Evolutionary conservation across 2,113 vertebrate genomes (phyloP).

Genomic region (Anhinga anhinga): DNA sequence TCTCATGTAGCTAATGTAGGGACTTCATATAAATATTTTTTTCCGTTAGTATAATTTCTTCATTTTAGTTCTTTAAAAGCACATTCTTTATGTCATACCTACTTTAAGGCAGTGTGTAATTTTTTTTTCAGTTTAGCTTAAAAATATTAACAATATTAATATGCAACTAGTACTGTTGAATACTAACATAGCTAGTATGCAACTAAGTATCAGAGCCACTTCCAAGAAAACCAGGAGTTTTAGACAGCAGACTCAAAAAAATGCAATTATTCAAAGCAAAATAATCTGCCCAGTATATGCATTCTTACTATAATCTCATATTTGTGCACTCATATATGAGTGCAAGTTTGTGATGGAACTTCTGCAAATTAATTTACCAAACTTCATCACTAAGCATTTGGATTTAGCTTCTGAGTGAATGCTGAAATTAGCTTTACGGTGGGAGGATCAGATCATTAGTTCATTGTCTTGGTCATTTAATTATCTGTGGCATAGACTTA

Average conservation of each 20-base stretch:
- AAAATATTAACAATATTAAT: neutral
- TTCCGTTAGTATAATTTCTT: neutral
- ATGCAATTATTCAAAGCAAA: neutral
- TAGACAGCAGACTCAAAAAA: neutral
- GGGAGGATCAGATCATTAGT: neutral
- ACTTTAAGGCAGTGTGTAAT: neutral
- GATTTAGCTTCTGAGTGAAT: neutral
- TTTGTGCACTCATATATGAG: rapidly evolving
- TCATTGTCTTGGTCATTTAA: neutral
- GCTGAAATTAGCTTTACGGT: neutral
- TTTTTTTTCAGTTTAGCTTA: neutral
- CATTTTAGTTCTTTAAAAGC: neutral
- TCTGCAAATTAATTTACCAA: neutral
- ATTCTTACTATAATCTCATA: neutral
- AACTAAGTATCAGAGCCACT: neutral
- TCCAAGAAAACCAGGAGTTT: neutral
- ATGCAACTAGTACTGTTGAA: neutral
- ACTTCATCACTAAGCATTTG: neutral
- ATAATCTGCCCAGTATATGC: neutral
- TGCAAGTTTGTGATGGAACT: neutral
- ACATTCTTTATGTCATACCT: neutral
- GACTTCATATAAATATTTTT: neutral
- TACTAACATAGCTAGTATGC: neutral
- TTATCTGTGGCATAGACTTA: neutral
- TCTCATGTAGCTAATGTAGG: neutral